Percentiles rank a stretch among this genome's conserved stretches.
Evolutionary conservation across 2,888 invertebrate species (phyloP).

Genomic region (Perizoma affinitatum): DNA sequence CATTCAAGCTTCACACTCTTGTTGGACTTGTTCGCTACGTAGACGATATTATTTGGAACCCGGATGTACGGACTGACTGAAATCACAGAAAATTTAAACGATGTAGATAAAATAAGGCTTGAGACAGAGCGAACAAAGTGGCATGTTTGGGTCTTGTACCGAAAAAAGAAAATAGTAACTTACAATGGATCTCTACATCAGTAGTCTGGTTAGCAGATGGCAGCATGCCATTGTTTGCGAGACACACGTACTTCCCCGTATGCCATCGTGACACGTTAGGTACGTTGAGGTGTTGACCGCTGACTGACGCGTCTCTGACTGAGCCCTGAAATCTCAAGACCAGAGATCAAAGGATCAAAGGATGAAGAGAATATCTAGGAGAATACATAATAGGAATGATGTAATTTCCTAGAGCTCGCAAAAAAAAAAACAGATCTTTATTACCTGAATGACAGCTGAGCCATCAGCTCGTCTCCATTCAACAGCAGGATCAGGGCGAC

Average conservation of each 20-base stretch:
- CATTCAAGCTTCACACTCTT: slow-evolving; percentile 91
- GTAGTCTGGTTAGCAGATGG: slow-evolving; percentile 92
- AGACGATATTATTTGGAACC: slow-evolving; percentile 90
- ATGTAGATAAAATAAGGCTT: slow-evolving; percentile 19
- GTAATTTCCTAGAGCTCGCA: too few species aligned
- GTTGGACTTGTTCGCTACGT: slow-evolving; percentile 88
- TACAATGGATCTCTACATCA: slow-evolving; percentile 95
- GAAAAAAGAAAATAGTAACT: slow-evolving; percentile 59
- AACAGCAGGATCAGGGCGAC: slow-evolving; percentile 89
- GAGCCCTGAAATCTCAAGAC: slow-evolving; percentile 57
- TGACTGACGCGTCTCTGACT: slow-evolving; percentile 87
- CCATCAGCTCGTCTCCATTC: slow-evolving; percentile 90
- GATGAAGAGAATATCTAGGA: too few species aligned
- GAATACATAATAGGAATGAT: too few species aligned
- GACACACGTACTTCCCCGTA: slow-evolving; percentile 90
- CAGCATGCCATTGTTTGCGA: slow-evolving; percentile 94
- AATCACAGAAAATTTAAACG: slow-evolving; percentile 37
- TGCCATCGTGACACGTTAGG: slow-evolving; percentile 87
- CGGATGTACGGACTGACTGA: slow-evolving; percentile 93
- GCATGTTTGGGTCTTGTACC: too few species aligned
- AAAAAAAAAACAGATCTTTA: too few species aligned
- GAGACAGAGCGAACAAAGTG: too few species aligned
- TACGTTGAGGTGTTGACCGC: slow-evolving; percentile 91
- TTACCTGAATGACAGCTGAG: slow-evolving; percentile 72
- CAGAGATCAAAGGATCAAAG: too few species aligned